phyloP scores from a whole-genome alignment of 1,140 invertebrate species.

The Eupristina koningsbergeri region DNA sequence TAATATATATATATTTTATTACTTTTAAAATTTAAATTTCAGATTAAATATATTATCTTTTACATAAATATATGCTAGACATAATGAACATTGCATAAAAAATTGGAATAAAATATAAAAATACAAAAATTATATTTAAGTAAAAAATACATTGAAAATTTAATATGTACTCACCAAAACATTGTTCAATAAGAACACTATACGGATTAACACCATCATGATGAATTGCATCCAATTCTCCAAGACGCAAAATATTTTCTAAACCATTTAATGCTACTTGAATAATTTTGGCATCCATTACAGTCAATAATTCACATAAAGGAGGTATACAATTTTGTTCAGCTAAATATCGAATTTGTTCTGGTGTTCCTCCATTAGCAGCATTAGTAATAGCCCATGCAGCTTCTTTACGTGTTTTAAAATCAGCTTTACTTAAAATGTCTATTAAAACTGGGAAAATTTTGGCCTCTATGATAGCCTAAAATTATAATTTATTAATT shows the following conservation, averaged over 20 bases:
- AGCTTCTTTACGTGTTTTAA: slow-evolving; percentile 96
- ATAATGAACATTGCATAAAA: no score
- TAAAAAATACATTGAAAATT: neutral
- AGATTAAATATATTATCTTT: no score
- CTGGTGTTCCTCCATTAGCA: slow-evolving; percentile 93
- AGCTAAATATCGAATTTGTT: slow-evolving; percentile 87
- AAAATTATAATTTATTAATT: slow-evolving; percentile 54
- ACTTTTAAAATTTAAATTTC: no score
- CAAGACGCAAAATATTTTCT: slow-evolving; percentile 95
- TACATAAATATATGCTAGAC: no score
- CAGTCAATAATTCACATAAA: slow-evolving; percentile 93
- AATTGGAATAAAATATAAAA: slow-evolving; percentile 14
- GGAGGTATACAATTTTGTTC: slow-evolving; percentile 91
- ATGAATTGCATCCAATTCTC: slow-evolving; percentile 83
- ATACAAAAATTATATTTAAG: neutral
- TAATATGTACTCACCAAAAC: slow-evolving; percentile 83
- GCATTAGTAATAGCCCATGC: slow-evolving; percentile 99
- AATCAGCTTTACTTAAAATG: slow-evolving; percentile 92
- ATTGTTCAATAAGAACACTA: slow-evolving; percentile 94
- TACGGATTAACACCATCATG: slow-evolving; percentile 89
- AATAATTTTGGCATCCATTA: slow-evolving; percentile 97
- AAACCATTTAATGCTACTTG: slow-evolving; percentile 96
- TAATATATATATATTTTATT: slow-evolving; percentile 48
- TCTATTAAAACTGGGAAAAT: slow-evolving; percentile 95
- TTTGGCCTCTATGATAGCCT: slow-evolving; percentile 96